A percentile compares a stretch with the other conserved stretches of the same genome.
These are phyloP conservation scores for Hydrophis major DNA, from an alignment of 2,797 vertebrate species.

Conservation along the genomic window DNA sequence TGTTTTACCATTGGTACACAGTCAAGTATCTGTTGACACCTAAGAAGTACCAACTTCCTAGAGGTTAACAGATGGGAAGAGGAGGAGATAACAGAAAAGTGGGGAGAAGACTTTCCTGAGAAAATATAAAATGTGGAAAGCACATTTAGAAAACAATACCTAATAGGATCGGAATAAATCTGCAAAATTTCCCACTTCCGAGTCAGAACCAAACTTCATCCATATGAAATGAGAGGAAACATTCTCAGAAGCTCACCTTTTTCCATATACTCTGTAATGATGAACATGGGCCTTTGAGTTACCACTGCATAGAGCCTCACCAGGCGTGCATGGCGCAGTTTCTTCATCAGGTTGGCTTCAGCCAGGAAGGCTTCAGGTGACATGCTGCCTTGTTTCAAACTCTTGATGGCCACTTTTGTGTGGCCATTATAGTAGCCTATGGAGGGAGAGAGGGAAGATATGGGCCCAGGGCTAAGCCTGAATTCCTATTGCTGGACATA, in stretches of 20 bases:
- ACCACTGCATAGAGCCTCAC: slow-evolving; percentile 95
- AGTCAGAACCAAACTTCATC: background rate
- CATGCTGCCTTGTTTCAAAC: slow-evolving; percentile 93
- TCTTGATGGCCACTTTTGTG: slow-evolving; percentile 92
- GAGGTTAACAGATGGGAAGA: no score
- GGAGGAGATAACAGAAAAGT: no score
- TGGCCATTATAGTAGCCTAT: slow-evolving; percentile 89
- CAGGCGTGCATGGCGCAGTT: slow-evolving; percentile 85
- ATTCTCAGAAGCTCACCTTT: slow-evolving; percentile 80
- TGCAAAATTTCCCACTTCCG: background rate
- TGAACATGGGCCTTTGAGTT: slow-evolving; percentile 94
- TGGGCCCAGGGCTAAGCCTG: background rate
- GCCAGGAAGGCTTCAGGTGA: slow-evolving; percentile 90
- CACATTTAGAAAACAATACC: background rate
- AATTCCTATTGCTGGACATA: background rate
- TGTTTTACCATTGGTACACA: background rate
- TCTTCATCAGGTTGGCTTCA: slow-evolving; percentile 98
- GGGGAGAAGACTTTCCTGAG: background rate
- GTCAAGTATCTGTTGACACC: background rate
- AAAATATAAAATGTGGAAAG: background rate
- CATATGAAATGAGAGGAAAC: background rate
- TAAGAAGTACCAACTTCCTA: background rate
- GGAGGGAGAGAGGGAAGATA: background rate
- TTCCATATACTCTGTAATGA: slow-evolving; percentile 98
- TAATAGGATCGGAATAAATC: background rate